Evolutionary conservation across 2,888 invertebrate species (phyloP).

Genomic region (Polydesmus complanatus): DNA sequence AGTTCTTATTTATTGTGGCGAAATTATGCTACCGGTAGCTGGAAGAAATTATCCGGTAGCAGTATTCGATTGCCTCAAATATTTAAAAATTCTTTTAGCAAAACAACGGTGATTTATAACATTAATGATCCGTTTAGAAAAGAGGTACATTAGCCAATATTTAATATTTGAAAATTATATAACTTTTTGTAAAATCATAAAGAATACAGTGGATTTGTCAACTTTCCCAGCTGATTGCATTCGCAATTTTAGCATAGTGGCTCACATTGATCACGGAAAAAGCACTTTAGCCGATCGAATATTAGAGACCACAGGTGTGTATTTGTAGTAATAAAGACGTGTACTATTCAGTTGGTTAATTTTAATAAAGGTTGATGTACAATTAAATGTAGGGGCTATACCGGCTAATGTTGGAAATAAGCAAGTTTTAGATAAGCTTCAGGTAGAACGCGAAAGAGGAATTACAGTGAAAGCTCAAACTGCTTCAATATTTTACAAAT

Average conservation of each 20-base stretch:
- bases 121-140: not conserved
- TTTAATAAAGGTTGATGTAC: not conserved
- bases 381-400: constrained; percentile 32
- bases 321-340: not conserved
- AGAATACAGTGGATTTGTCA: constrained; percentile 24
- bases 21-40: too few relatives aligned
- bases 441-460: constrained; percentile 87
- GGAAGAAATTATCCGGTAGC: too few relatives aligned
- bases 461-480: constrained; percentile 98
- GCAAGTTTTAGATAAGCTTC: constrained; percentile 39
- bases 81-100: too few relatives aligned
- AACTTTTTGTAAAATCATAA: constrained; percentile 19
- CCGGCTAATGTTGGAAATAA: constrained; percentile 27
- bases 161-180: too few relatives aligned
- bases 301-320: constrained; percentile 69
- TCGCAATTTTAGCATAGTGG: constrained; percentile 68
- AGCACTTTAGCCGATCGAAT: constrained; percentile 90
- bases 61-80: too few relatives aligned
- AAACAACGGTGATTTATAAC: not conserved
- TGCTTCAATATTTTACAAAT: constrained; percentile 57
- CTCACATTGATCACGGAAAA: constrained; percentile 99
- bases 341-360: not conserved
- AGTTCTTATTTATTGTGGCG: too few relatives aligned
- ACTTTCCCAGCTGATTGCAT: constrained; percentile 32
- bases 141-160: too few relatives aligned